Conservation (phyloP, 1,140 invertebrate species). For the Drosophila baimaii region DNA sequence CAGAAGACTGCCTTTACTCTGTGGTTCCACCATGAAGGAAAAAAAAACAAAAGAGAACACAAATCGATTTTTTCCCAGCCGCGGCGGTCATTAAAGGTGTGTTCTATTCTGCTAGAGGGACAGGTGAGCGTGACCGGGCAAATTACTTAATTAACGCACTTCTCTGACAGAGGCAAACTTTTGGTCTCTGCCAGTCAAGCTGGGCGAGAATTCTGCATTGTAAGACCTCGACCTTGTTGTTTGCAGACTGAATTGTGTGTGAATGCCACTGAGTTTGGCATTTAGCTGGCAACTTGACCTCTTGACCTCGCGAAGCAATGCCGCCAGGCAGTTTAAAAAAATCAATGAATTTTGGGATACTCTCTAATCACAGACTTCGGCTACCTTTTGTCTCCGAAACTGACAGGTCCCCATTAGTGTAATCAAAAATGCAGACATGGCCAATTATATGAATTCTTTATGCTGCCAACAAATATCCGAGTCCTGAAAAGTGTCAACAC, state of each 20-base stretch:
- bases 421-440: slow-evolving; percentile 62
- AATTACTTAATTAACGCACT: slow-evolving; percentile 76
- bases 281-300: slow-evolving; percentile 53
- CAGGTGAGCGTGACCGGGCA: slow-evolving; percentile 61
- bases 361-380: slow-evolving; percentile 36
- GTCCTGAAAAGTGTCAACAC: slow-evolving; percentile 60
- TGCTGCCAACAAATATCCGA: slow-evolving; percentile 27
- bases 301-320: slow-evolving; percentile 42
- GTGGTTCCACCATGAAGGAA: slow-evolving; percentile 19
- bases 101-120: slow-evolving; percentile 27
- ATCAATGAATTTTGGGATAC: slow-evolving; percentile 42
- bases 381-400: slow-evolving; percentile 24
- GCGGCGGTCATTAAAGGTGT: slow-evolving; percentile 37
- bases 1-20: slow-evolving; percentile 15
- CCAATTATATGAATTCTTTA: slow-evolving; percentile 61
- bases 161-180: slow-evolving; percentile 44
- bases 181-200: slow-evolving; percentile 19
- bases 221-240: slow-evolving; percentile 52
- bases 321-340: slow-evolving; percentile 15
- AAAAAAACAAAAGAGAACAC: slow-evolving; percentile 8
- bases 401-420: slow-evolving; percentile 48
- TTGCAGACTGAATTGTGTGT: slow-evolving; percentile 24
- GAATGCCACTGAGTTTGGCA: slow-evolving; percentile 38
- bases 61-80: slow-evolving; percentile 60
- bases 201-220: slow-evolving; percentile 24